Evolutionary conservation across 2,888 invertebrate species (phyloP).

Genomic region (Hypselothyrea guttata): DNA sequence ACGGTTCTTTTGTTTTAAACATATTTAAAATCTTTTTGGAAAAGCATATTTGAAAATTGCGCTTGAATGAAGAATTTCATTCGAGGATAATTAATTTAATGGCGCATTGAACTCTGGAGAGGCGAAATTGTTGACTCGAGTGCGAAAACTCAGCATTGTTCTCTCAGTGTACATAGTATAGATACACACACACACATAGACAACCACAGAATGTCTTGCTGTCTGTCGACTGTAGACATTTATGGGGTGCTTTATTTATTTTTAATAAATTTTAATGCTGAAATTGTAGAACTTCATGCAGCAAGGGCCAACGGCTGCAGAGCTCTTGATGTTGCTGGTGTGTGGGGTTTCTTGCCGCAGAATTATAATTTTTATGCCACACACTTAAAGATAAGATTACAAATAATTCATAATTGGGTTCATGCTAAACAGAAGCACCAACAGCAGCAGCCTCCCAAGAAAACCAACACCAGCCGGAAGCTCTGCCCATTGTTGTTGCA

Average conservation of each 20-base stretch:
- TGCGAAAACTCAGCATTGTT: no score
- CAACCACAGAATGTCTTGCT: not conserved
- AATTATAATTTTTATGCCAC: slow-evolving; percentile 72
- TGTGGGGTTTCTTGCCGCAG: slow-evolving; percentile 67
- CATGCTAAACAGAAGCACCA: slow-evolving; percentile 40
- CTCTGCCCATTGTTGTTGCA: slow-evolving; percentile 33
- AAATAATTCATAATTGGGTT: slow-evolving; percentile 62
- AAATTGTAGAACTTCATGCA: slow-evolving; percentile 60
- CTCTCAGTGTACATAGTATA: no score
- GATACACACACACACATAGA: slow-evolving; percentile 10
- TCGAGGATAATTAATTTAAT: no score
- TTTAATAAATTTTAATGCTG: slow-evolving; percentile 75
- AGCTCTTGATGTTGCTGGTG: slow-evolving; percentile 3
- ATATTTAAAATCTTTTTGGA: no score
- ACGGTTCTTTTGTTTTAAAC: no score
- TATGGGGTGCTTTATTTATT: slow-evolving; percentile 54
- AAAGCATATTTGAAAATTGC: no score
- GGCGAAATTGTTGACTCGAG: no score
- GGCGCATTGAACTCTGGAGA: no score
- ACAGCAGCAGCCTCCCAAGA: slow-evolving; percentile 15
- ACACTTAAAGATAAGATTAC: slow-evolving; percentile 72
- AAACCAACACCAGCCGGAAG: slow-evolving; percentile 45
- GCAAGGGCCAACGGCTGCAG: slow-evolving; percentile 14
- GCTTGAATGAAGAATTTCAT: no score
- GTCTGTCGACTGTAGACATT: slow-evolving; percentile 8